Percentiles rank a stretch among this genome's conserved stretches.
These are phyloP conservation scores for Stegana nigrithorax DNA, from an alignment of 2,888 invertebrate species.

Conservation along the genomic window DNA sequence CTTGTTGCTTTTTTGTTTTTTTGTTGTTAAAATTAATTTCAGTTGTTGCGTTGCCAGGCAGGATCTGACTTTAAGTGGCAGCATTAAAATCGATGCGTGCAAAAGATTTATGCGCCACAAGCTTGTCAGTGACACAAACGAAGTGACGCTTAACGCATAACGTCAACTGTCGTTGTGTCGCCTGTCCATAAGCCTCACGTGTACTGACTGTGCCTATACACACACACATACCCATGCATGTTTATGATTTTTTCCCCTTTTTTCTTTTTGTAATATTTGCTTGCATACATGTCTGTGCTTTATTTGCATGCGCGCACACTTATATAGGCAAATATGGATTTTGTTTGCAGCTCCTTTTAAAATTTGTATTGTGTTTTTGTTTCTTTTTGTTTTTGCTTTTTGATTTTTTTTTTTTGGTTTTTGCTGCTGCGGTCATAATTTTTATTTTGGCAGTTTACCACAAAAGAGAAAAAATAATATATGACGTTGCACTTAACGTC, in stretches of 20 bases:
- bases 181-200: no score
- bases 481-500: neutral
- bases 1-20: neutral
- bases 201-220: no score
- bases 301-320: neutral
- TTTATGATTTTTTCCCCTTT: neutral
- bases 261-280: neutral
- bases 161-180: no score
- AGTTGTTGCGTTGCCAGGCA: conserved; percentile 32
- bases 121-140: neutral
- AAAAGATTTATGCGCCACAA: conserved; percentile 1
- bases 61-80: conserved; percentile 1
- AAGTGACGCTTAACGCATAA: no score
- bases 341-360: no score
- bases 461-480: neutral
- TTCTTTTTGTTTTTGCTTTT: no score
- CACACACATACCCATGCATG: neutral
- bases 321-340: conserved; percentile 18
- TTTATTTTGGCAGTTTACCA: neutral
- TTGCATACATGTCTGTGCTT: neutral
- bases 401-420: no score
- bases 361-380: no score
- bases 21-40: conserved; percentile 42
- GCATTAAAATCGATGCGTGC: neutral
- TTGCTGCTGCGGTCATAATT: neutral